These are phyloP conservation scores for Eubasilissa splendida DNA, from an alignment of 2,888 invertebrate species.

Conservation along the genomic window DNA sequence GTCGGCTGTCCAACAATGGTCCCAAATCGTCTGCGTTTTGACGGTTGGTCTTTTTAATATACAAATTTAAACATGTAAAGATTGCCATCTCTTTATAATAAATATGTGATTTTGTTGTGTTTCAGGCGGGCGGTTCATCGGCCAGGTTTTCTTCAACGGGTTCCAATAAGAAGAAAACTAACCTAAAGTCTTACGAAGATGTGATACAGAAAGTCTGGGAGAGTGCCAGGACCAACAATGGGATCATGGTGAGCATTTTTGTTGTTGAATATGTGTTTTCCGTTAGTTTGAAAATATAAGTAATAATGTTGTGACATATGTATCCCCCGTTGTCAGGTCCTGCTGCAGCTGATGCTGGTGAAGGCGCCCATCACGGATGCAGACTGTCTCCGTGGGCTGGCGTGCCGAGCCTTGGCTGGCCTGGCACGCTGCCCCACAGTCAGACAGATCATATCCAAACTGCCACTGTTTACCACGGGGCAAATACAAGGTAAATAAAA, in stretches of 20 bases:
- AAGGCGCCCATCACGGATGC: conserved; percentile 98
- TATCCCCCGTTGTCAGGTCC: conserved; percentile 72
- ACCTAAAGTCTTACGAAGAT: conserved; percentile 84
- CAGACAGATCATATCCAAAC: conserved; percentile 94
- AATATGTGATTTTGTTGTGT: neutral
- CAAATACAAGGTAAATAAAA: conserved; percentile 84
- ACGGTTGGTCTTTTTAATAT: too few species aligned
- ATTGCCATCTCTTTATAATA: too few species aligned
- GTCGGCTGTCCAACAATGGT: too few species aligned
- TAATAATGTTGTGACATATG: too few species aligned
- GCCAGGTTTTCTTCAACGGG: conserved; percentile 68
- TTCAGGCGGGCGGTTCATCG: conserved; percentile 69
- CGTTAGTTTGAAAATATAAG: too few species aligned
- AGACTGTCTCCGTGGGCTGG: conserved; percentile 93
- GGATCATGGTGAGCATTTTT: conserved; percentile 86
- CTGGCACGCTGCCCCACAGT: conserved; percentile 95
- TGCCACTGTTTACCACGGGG: conserved; percentile 94
- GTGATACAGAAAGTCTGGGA: conserved; percentile 95
- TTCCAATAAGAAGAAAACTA: conserved; percentile 76
- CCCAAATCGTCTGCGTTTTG: too few species aligned
- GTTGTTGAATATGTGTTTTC: neutral
- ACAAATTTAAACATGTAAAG: too few species aligned
- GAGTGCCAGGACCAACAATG: conserved; percentile 93
- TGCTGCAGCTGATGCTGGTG: conserved; percentile 89
- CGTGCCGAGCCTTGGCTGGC: conserved; percentile 94